Percentiles rank a stretch among this genome's conserved stretches.
phyloP scores from a whole-genome alignment of 2,888 invertebrate genomes.

The Horisme vitalbata region DNA sequence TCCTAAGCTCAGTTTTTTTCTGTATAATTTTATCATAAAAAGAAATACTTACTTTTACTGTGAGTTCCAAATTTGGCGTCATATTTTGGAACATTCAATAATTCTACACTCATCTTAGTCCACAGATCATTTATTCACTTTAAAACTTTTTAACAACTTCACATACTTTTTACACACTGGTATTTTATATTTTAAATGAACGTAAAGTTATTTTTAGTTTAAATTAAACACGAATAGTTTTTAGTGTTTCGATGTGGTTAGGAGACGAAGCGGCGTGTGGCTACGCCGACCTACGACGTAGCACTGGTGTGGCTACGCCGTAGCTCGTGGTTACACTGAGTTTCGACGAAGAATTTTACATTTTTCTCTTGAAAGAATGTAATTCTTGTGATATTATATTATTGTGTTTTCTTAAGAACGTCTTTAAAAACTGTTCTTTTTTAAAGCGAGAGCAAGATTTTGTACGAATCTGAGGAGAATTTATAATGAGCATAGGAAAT shows the following conservation, averaged over 20 bases:
- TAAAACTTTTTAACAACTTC: slow-evolving; percentile 22
- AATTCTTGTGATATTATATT: too few species aligned
- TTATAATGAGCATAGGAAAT: too few species aligned
- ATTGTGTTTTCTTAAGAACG: too few species aligned
- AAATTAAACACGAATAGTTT: slow-evolving; percentile 4
- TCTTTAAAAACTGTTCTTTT: too few species aligned
- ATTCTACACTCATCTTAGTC: slow-evolving; percentile 68
- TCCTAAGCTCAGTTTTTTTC: too few species aligned
- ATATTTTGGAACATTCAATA: slow-evolving; percentile 57
- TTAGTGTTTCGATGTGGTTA: slow-evolving; percentile 29
- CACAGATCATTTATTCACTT: slow-evolving; percentile 34
- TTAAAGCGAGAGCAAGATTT: too few species aligned
- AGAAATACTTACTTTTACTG: slow-evolving; percentile 53
- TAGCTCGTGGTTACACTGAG: slow-evolving; percentile 22
- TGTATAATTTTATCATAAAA: too few species aligned
- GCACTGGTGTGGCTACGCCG: slow-evolving; percentile 56
- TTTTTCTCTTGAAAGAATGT: too few species aligned
- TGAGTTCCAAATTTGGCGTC: slow-evolving; percentile 49
- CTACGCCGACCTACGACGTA: slow-evolving; percentile 71
- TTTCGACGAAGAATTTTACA: neutral
- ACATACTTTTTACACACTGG: slow-evolving; percentile 7
- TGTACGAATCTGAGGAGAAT: too few species aligned
- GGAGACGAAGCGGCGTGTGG: slow-evolving; percentile 56
- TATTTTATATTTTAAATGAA: neutral
- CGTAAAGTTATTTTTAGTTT: neutral